phyloP scores from a whole-genome alignment of 2,113 vertebrate species.

The Atrichornis clamosus region DNA sequence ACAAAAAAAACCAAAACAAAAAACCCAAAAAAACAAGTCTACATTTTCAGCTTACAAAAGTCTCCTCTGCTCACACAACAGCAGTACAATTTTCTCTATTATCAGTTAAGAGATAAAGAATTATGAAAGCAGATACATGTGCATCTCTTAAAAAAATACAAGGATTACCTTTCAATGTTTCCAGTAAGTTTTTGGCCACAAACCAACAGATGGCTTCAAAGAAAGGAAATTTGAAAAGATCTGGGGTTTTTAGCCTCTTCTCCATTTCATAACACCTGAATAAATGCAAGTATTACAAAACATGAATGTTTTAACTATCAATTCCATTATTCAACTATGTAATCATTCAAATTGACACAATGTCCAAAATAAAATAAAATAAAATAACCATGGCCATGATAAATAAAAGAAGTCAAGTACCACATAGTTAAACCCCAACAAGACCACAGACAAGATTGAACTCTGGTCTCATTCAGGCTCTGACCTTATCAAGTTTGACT shows the following conservation, averaged over 20 bases:
- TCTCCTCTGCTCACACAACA: neutral
- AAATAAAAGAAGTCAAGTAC: slow-evolving; percentile 36
- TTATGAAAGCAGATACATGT: neutral
- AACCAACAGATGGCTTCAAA: slow-evolving; percentile 99
- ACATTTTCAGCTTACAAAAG: neutral
- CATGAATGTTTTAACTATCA: neutral
- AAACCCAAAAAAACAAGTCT: neutral
- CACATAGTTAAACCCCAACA: slow-evolving; percentile 40
- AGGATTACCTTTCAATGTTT: slow-evolving; percentile 90
- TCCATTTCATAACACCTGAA: slow-evolving; percentile 99
- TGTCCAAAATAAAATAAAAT: slow-evolving; percentile 48
- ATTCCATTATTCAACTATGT: neutral
- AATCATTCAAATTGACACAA: slow-evolving; percentile 43
- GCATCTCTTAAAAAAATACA: neutral
- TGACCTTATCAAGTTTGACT: slow-evolving; percentile 53
- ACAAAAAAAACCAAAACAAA: too few relatives aligned
- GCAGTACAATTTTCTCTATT: neutral
- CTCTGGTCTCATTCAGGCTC: slow-evolving; percentile 41
- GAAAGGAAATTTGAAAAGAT: slow-evolving; percentile 99
- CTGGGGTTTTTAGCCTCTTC: slow-evolving; percentile 95
- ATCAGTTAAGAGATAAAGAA: neutral
- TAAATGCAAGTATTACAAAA: slow-evolving; percentile 39
- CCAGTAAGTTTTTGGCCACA: slow-evolving; percentile 96
- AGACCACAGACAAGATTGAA: slow-evolving; percentile 35
- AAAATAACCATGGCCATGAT: slow-evolving; percentile 40